Base-by-base conservation (phyloP, 2,797 vertebrate species). In the Erpetoichthys calabaricus region DNA sequence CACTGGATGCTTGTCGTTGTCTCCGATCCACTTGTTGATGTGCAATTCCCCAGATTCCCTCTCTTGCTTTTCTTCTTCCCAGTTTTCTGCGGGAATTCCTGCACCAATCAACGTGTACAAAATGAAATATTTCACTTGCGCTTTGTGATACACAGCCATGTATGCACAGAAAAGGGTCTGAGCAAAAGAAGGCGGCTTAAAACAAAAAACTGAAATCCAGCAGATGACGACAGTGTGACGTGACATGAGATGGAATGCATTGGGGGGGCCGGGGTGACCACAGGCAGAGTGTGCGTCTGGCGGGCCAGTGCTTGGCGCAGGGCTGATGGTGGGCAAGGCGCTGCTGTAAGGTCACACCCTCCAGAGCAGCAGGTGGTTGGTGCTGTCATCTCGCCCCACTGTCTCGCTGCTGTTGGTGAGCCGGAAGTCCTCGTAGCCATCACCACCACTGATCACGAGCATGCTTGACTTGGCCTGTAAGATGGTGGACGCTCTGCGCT, bases 281-380 rank as follows among this genome's bases (percentile, higher is more conserved):
- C 47, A 49, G 7, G n/a, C 47, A 49, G 7, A 49, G 7, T 7
- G 47, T 3, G 47, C 7, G 47, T 7, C 47, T 60, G 61, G 54
- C 50, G 57, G 25, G 61, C 59, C 59, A 62, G 62, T 61, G 57
- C 10, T 47, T 44, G n/a, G 7, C 47, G 47, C 47, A 49, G 47
- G 47, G 47, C n/a, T n/a, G 47, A 7, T 49, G 47, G 47, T 49
- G 47, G n/a, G 47, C 5, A 49, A 49, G 42, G 50, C 2, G 8
- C 0, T 25, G 61, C 59, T 42, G 55, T 4, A 42, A 56, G 54
- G 60, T 95, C 88, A 97, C 63, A 93, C 90, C 71, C 88, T 84
- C 95, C 95, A 98, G 5, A 98, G 87, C 62, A 98, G 84, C 62
- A 98, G 86, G 66, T 97, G 95, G 79, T 98, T 98, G 68, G 95